phyloP scores from a whole-genome alignment of 2,113 vertebrate species.

The Xyrauchen texanus region DNA sequence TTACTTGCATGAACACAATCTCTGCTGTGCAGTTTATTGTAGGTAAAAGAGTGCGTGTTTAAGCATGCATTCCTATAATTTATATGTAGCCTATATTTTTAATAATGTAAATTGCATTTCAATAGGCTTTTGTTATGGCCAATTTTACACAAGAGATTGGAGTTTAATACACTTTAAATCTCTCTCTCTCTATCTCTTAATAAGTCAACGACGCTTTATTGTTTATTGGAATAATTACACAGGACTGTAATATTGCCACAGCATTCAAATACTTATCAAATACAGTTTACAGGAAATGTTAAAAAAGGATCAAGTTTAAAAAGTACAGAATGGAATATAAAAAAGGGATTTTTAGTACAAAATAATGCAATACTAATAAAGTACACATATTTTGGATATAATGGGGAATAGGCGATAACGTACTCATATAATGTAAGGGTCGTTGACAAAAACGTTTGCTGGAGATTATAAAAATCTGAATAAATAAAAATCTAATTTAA shows the following conservation, averaged over 20 bases:
- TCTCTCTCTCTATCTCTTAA: too few species aligned
- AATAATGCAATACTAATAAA: background rate
- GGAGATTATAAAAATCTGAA: too few species aligned
- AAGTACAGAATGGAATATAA: background rate
- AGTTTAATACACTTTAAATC: background rate
- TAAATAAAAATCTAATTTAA: too few species aligned
- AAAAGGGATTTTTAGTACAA: background rate
- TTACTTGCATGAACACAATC: slow-evolving; percentile 11
- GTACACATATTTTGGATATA: background rate
- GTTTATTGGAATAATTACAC: background rate
- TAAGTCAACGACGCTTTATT: too few species aligned
- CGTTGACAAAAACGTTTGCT: too few species aligned
- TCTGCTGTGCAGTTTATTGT: background rate
- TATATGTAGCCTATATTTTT: background rate
- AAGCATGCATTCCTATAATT: background rate
- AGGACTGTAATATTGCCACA: background rate
- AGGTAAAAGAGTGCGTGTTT: background rate
- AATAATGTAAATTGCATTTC: background rate
- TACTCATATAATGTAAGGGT: too few species aligned
- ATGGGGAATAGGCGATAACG: too few species aligned
- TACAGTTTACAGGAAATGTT: background rate
- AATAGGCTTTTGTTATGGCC: background rate
- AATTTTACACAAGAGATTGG: background rate
- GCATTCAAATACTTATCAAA: background rate
- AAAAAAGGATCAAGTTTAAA: too few species aligned